Base-by-base conservation (phyloP, 2,113 vertebrate genomes). In the Anoura caudifer region DNA sequence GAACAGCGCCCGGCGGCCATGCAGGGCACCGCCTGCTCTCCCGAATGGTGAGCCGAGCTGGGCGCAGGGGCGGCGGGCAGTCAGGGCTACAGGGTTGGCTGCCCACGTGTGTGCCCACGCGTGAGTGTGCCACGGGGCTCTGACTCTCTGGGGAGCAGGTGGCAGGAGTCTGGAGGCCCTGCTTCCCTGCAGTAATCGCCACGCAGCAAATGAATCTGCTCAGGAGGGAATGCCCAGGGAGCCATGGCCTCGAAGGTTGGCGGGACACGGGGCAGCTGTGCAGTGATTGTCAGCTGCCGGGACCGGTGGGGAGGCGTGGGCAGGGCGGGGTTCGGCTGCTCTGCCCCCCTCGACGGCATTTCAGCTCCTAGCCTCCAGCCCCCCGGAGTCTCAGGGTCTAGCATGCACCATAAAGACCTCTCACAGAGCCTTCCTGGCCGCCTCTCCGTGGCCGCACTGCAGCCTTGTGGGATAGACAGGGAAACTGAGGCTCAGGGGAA, bases 351-450 rank as follows among this genome's bases (percentile, higher is more conserved):
- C 22, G 33, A 4, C 36, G 43, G 8, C 50, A 43, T n/a, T 72
- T 13, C 69, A 33, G 61, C 36, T 45, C 54, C 86, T 10, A 45
- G n/a, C 61, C n/a, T 45, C 9, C 0, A 26, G 41, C n/a, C 67
- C 36, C 0, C 0, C 5, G 3, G 31, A 69, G 20, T 80, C 75
- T 76, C 14, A 12, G 61, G n/a, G 65, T 36, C 54, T 31, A 69
- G 41, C 22, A 0, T 2, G 3, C 28, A 2, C 8, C 0, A 19
- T 9, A 50, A n/a, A 73, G 54, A 86, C 41, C 33, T 5, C n/a
- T 79, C 33, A 41, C 26, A 4, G 41, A 67, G 36, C 31, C 26
- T 69, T 86, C 65, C 20, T 36, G 33, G 20, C 7, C 17, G 2
- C 45, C 8, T 20, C 47, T 28, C 36, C 24, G 1, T 59, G 63